Evolutionary conservation across 2,888 invertebrate species (phyloP), one percentile per base, ranked within the genome.

Genomic region (Gastracanthus pulcherrimus): DNA sequence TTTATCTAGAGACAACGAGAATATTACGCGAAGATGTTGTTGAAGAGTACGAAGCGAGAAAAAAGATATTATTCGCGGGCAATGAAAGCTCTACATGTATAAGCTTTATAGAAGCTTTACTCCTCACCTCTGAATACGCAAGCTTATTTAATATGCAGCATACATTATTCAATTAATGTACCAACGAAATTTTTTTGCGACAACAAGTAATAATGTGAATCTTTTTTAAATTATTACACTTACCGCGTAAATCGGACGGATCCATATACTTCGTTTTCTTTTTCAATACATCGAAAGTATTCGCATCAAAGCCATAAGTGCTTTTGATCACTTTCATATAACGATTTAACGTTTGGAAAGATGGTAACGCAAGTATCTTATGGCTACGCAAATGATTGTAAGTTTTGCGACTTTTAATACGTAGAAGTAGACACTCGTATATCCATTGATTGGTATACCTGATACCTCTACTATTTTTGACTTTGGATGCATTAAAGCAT

Each of bases 371-470:
- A 3, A 69, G 29, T 6, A 69, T 31, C n/a, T 31, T 3, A 69
- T 31, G 69, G 13, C 13, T 69, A 13, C 69, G 9, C 9, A 48
- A 23, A 16, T 69, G 69, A 1, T 48, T 31, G 16, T 69, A 69
- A 4, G 69, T 26, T 71, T 55, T 58, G 7, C 16, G 1, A 26
- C 71, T 71, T 36, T 71, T 71, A 3, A 71, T 71, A 26, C 58
- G 34, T 3, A 55, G 23, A 5, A 36, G 23, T 7, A 60, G 16
- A 41, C 60, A 74, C 29, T 74, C 72, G 16, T 74, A 74, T 5
- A 74, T 19, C 72, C 72, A 74, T 7, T 74, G 29, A 29, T 26
- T 60, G 0, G 72, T 62, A 16, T 74, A 74, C 7, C 72, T 23
- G n/a, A 38, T 55, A n/a, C 55, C 38, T 55, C 38, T 3, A 31